Evolutionary conservation across 2,888 invertebrate genomes (phyloP), one percentile per base, ranked within the genome.

Genomic region (Pyrrhia umbra): DNA sequence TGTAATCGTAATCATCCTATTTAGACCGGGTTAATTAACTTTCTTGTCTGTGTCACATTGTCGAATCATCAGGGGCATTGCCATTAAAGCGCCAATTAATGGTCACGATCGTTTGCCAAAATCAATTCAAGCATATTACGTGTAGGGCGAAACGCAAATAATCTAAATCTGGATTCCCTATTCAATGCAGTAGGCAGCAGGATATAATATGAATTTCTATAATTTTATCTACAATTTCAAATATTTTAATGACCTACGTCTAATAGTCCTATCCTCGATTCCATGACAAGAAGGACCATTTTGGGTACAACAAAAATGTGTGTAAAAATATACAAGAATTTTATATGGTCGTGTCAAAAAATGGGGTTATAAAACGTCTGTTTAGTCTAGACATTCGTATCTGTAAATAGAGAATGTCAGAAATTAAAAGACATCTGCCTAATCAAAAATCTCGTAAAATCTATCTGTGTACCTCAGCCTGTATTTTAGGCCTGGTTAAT

Each of bases 121-220:
- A 58, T 46, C 39, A 64, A 46, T 34, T 34, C 58, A 68, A 18
- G 10, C 37, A 45, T 45, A 27, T 67, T 40, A 16, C 30, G 8
- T 57, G 39, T n/a, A 10, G 30, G 58, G 27, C 39, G 45, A 39
- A 64, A 45, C 68, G 68, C 58, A 67, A n/a, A 39, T n/a, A 34
- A 55, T 45, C 34, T 34, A 34, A 34, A 34, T 34, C n/a, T 34
- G 34, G 34, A 30, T 13, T 4, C 34, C 34, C n/a, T 34, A n/a
- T n/a, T 34, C 34, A n/a, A n/a, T n/a, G 34, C 34, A 34, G 5
- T 34, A 34, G 13, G 13, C 34, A 34, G 13, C 13, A n/a, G 13
- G n/a, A 34, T n/a, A 34, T 34, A n/a, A n/a, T n/a, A 13, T 13
- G 5, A 34, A 34, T 34, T 34, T 34, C n/a, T 34, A 34, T 13